Evolutionary conservation across 2,113 vertebrate species (phyloP).

Genomic region (Microtus oregoni): DNA sequence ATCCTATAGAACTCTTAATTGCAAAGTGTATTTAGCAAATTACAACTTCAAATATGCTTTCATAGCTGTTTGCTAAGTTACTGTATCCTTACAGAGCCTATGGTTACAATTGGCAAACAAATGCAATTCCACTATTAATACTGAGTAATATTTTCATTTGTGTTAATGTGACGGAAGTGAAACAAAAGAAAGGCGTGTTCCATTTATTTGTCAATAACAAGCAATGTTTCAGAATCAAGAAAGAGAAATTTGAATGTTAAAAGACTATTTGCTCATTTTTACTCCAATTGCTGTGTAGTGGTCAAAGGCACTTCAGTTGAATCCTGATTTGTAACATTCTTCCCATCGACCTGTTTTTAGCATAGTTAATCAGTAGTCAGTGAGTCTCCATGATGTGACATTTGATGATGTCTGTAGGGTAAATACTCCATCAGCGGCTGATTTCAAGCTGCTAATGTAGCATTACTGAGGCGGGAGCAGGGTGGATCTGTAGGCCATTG

Average conservation of each 20-base stretch:
- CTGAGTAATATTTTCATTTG: background rate
- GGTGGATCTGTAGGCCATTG: background rate
- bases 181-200: background rate
- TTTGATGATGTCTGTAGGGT: background rate
- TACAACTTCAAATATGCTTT: background rate
- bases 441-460: background rate
- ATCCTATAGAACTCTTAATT: background rate
- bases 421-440: background rate
- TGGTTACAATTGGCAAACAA: background rate
- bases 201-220: background rate
- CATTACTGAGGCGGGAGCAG: background rate
- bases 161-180: background rate
- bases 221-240: background rate
- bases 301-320: background rate
- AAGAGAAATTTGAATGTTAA: background rate
- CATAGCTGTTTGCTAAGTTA: background rate
- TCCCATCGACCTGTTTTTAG: background rate
- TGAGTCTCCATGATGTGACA: background rate
- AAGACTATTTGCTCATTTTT: background rate
- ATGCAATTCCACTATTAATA: background rate
- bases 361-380: background rate
- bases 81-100: background rate
- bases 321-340: background rate
- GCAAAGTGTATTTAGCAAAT: background rate
- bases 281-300: background rate